A percentile compares a stretch with the other conserved stretches of the same genome.
These are phyloP conservation scores for Sinohyriopsis cumingii DNA, from an alignment of 2,888 invertebrate genomes.

Conservation along the genomic window DNA sequence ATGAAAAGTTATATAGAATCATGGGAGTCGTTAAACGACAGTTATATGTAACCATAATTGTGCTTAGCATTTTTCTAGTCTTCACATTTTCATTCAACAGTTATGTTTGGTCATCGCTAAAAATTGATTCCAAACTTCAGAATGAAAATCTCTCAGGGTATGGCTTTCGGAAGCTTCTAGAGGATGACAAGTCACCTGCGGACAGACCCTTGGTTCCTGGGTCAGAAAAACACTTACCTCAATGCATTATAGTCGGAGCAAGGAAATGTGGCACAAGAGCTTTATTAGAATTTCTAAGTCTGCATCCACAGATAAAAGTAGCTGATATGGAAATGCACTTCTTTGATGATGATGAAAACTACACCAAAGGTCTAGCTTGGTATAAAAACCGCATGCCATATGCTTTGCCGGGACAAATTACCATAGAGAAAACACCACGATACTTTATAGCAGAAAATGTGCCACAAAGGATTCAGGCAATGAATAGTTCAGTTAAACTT, in stretches of 20 bases:
- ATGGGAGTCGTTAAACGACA: slow-evolving; percentile 30
- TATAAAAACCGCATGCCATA: slow-evolving; percentile 91
- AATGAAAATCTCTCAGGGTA: slow-evolving; percentile 29
- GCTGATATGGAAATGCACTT: slow-evolving; percentile 97
- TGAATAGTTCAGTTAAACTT: slow-evolving; percentile 92
- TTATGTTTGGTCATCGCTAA: slow-evolving; percentile 36
- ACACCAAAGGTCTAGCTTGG: slow-evolving; percentile 93
- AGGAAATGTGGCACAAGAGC: slow-evolving; percentile 73
- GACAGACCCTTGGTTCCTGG: slow-evolving; percentile 33
- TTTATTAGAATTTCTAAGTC: slow-evolving; percentile 70
- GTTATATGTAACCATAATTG: slow-evolving; percentile 39
- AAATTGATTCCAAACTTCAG: slow-evolving; percentile 26
- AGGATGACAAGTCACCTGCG: slow-evolving; percentile 37
- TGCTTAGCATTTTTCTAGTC: slow-evolving; percentile 32
- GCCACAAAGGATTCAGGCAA: slow-evolving; percentile 92
- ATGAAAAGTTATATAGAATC: slow-evolving; percentile 1
- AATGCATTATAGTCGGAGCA: slow-evolving; percentile 73
- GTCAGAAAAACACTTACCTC: slow-evolving; percentile 65
- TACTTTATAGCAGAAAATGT: slow-evolving; percentile 97
- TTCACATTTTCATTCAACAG: slow-evolving; percentile 44
- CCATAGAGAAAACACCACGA: slow-evolving; percentile 97
- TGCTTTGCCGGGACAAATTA: slow-evolving; percentile 91
- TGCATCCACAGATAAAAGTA: slow-evolving; percentile 84
- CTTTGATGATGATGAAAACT: slow-evolving; percentile 90
- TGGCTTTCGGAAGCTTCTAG: slow-evolving; percentile 46